Base-by-base conservation (phyloP, 1,140 invertebrate species). In the Meloidogyne exigua region DNA sequence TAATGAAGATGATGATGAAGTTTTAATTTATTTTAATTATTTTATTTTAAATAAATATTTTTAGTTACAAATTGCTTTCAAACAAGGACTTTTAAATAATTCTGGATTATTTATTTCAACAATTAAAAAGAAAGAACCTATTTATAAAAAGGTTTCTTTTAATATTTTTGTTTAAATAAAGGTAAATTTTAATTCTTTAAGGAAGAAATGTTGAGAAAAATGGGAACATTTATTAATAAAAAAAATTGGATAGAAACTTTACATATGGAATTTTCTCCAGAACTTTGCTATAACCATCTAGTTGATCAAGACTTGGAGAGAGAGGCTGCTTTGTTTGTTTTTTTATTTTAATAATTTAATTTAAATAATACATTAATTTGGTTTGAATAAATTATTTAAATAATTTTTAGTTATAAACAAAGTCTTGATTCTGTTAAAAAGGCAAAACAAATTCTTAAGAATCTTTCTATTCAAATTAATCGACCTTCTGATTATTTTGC, bases 401-500 rank as follows among this genome's bases (percentile, higher is more conserved):
- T 23, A 39, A 28, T 64, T 72, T 44, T 12, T 36, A 86, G 85
- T 75, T 81, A 84, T 28, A 86, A 87, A 26, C 85, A 86, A 77
- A 86, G 86, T 21, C 68, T 81, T 62, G 69, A 73, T 42, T 75
- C 86, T 13, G 83, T 83, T 11, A 39, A 76, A 67, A 76, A 72
- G 15, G 81, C 85, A 13, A 32, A 83, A 25, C 86, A 82, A 63
- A 70, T 72, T 12, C 76, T 86, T 18, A 63, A 82, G 21, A 72
- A 72, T 28, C 21, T 83, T 13, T 76, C 76, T 15, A 71, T 86
- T 23, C 77, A 80, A 28, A 76, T 85, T 25, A 68, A 80, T 26
- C 81, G 85, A 5, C 96, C 96, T 0, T 92, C 94, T 39, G 96
- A 98, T 89, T 99, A 96, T 89, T 98, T 96, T 90, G 96, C 96